Percentiles rank a stretch among this genome's conserved stretches.
phyloP scores from a whole-genome alignment of 2,888 invertebrate genomes.

The Volucella inflata region DNA sequence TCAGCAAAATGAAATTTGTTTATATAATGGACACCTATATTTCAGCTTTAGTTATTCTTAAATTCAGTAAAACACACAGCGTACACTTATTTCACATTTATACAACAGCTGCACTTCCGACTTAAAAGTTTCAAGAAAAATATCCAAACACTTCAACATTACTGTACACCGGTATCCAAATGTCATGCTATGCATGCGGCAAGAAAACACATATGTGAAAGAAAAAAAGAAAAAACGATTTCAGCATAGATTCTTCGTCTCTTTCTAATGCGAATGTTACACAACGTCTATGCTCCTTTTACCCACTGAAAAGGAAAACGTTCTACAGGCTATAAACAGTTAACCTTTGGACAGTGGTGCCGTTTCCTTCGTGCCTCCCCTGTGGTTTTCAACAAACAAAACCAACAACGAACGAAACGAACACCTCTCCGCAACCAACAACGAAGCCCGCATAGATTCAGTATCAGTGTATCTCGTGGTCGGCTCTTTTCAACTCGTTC shows the following conservation, averaged over 20 bases:
- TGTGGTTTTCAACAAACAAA: constrained; percentile 6
- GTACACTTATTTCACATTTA: not conserved
- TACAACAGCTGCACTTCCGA: not conserved
- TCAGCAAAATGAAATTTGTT: too few species aligned
- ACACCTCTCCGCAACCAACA: too few species aligned
- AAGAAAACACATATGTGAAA: not conserved
- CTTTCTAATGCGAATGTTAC: constrained; percentile 41
- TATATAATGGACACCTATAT: too few species aligned
- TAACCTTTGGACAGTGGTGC: constrained; percentile 71
- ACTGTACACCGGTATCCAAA: constrained; percentile 43
- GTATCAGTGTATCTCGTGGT: constrained; percentile 19
- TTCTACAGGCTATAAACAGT: constrained; percentile 61
- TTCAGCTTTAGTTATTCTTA: too few species aligned
- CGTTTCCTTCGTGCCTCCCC: constrained; percentile 60
- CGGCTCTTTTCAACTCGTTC: constrained; percentile 56
- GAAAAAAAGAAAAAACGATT: not conserved
- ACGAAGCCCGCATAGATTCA: constrained; percentile 13
- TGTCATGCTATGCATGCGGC: constrained; percentile 34
- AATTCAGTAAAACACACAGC: not conserved
- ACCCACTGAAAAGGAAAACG: constrained; percentile 10
- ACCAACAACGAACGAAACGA: too few species aligned
- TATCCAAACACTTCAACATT: not conserved
- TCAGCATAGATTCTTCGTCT: constrained; percentile 26
- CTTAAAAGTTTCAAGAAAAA: not conserved
- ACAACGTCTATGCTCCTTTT: constrained; percentile 27